Evolutionary conservation across 2,888 invertebrate species (phyloP).

Genomic region (Eucera pruinosa): DNA sequence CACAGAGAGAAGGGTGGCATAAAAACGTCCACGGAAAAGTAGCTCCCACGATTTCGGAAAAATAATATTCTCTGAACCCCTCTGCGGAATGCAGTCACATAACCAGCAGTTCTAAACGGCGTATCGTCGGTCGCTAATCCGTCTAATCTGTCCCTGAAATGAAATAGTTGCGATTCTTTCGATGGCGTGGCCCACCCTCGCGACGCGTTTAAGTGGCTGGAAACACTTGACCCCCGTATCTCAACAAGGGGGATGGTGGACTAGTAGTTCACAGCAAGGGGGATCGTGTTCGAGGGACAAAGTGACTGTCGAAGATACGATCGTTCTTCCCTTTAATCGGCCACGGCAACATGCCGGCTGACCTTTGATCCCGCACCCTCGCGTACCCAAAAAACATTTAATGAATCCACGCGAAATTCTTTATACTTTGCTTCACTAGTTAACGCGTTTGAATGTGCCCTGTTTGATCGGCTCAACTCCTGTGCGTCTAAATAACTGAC

Average conservation of each 20-base stretch:
- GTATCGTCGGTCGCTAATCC: constrained; percentile 80
- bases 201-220: constrained; percentile 72
- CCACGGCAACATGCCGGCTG: constrained; percentile 45
- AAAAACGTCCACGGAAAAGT: constrained; percentile 9
- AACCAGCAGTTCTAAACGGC: constrained; percentile 57
- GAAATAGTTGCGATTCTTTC: constrained; percentile 84
- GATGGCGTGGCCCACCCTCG: constrained; percentile 34
- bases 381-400: constrained; percentile 26
- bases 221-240: constrained; percentile 76
- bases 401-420: constrained; percentile 50
- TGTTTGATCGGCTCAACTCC: background rate
- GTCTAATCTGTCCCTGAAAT: constrained; percentile 84
- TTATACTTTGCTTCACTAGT: constrained; percentile 27
- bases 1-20: constrained; percentile 4
- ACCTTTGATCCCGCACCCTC: constrained; percentile 49
- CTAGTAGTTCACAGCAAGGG: constrained; percentile 63
- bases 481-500: too few species aligned
- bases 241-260: constrained; percentile 24
- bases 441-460: constrained; percentile 11
- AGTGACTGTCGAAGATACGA: constrained; percentile 67
- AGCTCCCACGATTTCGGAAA: constrained; percentile 41
- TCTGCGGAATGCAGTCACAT: constrained; percentile 41
- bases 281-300: constrained; percentile 62
- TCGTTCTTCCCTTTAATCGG: constrained; percentile 60
- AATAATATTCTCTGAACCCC: constrained; percentile 60